Conservation (phyloP, 1,140 invertebrate genomes). For the Drosophila elegans region DNA sequence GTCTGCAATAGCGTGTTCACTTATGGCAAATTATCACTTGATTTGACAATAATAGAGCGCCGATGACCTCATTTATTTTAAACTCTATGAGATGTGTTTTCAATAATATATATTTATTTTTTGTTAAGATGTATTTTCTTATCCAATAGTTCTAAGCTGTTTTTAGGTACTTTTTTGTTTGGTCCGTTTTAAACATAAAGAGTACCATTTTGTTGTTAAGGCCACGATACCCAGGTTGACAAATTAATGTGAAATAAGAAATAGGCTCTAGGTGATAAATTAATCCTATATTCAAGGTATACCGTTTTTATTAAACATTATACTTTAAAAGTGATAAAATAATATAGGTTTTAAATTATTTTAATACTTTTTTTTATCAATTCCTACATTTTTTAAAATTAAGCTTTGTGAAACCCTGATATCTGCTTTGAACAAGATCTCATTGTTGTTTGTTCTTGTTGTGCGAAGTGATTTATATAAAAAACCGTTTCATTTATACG, state of each 20-base stretch:
- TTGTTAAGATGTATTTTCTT: too few species aligned
- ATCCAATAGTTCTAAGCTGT: too few species aligned
- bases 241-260: neutral
- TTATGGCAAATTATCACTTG: too few species aligned
- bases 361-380: too few species aligned
- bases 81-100: too few species aligned
- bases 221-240: neutral
- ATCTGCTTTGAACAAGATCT: constrained; percentile 15
- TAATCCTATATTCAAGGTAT: neutral
- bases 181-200: too few species aligned
- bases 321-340: neutral
- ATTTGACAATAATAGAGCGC: too few species aligned
- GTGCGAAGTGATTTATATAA: neutral
- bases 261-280: neutral
- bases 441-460: constrained; percentile 15
- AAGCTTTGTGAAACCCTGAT: constrained; percentile 20
- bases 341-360: neutral
- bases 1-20: too few species aligned
- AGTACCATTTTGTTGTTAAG: too few species aligned
- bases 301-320: neutral
- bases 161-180: too few species aligned
- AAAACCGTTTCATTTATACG: neutral
- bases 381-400: neutral
- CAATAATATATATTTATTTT: too few species aligned
- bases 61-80: too few species aligned